Base-by-base conservation (phyloP, 2,797 vertebrate genomes). In the Semotilus atromaculatus region DNA sequence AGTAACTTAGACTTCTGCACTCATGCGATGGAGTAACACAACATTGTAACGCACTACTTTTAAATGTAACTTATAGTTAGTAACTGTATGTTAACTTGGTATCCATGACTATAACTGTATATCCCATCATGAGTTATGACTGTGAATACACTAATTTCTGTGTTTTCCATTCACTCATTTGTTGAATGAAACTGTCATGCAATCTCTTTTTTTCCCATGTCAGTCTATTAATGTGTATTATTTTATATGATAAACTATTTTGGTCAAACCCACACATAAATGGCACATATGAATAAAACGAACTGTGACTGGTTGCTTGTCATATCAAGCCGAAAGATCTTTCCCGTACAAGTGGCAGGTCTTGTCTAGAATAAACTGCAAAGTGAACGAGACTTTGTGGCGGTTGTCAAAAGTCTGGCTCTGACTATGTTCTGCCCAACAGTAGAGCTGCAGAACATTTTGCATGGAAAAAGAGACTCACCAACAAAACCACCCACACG, bases 401-500 rank as follows among this genome's bases (percentile, higher is more conserved):
- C 36, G 11, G n/a, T 58, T n/a, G 5, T 60, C 53, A 78, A 19
- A 64, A 62, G 36, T 64, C 76, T 64, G 34, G 23, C 36, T 77
- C 16, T 60, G 36, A 82, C 38, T 45, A 73, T 18, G 14, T 82
- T 31, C 5, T 74, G 10, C 29, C 26, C 21, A n/a, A 64, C 81
- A 64, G 16, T 40, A 40, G 14, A 77, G 8, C 23, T 40, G 3
- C 23, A 38, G 71, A 21, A 23, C 36, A 73, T 40, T 11, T 13
- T 62, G 26, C 36, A 18, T 81, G n/a, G 45, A 55, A 82, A 75
- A 74, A 53, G 16, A 36, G 58, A 75, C 58, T 36, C 55, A 11
- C 81, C 73, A 71, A 60, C 74, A 92, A 91, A 93, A 92, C 92
- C 90, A 87, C 81, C 90, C 93, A 92, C 90, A 89, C 75, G 90